Base-by-base conservation (phyloP, 2,113 vertebrate genomes). In the Motacilla alba region DNA sequence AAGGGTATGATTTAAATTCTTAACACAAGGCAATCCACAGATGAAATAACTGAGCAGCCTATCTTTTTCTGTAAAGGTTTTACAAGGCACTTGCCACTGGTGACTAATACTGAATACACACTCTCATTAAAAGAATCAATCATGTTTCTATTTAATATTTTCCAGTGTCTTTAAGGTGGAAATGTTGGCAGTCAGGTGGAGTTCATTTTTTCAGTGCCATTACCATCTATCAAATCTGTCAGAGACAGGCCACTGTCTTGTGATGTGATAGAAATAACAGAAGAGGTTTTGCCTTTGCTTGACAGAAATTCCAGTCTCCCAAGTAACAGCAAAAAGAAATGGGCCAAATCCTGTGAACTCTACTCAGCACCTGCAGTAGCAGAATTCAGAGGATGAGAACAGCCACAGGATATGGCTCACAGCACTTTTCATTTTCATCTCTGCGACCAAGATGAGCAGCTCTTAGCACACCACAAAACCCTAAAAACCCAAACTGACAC, bases 1-100 rank as follows among this genome's bases (percentile, higher is more conserved):
- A 94, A 73, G 44, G n/a, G 23, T 84, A 77, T 93, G 96, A 98
- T 95, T 96, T 96, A 96, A 96, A 90, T 39, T 69, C 83, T 87
- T 66, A 90, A 68, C 53, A 69, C 52, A 74, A 92, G 67, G 59
- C 59, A 95, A 87, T 95, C 82, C 78, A 87, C 70, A 73, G 90
- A 46, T 82, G 52, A 96, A 91, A 59, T 60, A 88, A 84, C 68
- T 27, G 50, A 93, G 91, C 53, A 84, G 53, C 63, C n/a, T 28
- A 85, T 67, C 59, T 89, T 75, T 90, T 74, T 58, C 63, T 67
- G 11, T 35, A 39, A 66, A 69, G 31, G 9, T 64, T 94, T 92
- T 88, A 87, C 76, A 85, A 69, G 44, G 28, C 50, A 81, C 67
- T 39, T 78, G 73, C 52, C 75, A 43, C 15, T 60, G 49, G 82